Percentiles rank a stretch among this genome's conserved stretches.
These are phyloP conservation scores for Chrysomela aeneicollis DNA, from an alignment of 2,888 invertebrate species.

Conservation along the genomic window DNA sequence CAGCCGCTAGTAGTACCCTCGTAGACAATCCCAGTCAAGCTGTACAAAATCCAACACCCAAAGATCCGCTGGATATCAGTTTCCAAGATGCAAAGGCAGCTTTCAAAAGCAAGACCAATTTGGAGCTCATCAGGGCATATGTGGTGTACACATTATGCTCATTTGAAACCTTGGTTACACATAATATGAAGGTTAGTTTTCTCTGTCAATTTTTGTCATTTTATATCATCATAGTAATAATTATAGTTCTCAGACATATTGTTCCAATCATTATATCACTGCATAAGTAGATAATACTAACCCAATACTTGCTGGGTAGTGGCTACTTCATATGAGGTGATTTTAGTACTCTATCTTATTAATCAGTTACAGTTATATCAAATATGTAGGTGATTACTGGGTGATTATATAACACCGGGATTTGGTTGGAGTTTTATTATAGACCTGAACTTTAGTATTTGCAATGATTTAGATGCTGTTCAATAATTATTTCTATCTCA, in stretches of 20 bases:
- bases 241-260: not conserved
- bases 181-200: conserved; percentile 88
- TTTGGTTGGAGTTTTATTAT: too few species aligned
- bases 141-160: conserved; percentile 93
- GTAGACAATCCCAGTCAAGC: conserved; percentile 36
- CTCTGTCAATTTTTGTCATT: not conserved
- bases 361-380: too few species aligned
- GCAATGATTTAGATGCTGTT: too few species aligned
- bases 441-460: too few species aligned
- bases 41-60: conserved; percentile 41
- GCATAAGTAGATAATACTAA: not conserved
- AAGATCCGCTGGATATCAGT: conserved; percentile 72
- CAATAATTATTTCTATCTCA: too few species aligned
- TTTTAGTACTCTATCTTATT: too few species aligned
- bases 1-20: conserved; percentile 64
- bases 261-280: not conserved
- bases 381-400: too few species aligned
- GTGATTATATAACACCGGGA: too few species aligned
- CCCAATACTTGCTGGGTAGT: too few species aligned
- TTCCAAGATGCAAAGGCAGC: conserved; percentile 91
- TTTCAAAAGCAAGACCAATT: conserved; percentile 94
- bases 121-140: conserved; percentile 89
- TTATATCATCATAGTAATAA: not conserved
- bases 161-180: conserved; percentile 84
- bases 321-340: too few species aligned